Conservation (phyloP, 2,113 vertebrate genomes). For the Aegithalos caudatus region DNA sequence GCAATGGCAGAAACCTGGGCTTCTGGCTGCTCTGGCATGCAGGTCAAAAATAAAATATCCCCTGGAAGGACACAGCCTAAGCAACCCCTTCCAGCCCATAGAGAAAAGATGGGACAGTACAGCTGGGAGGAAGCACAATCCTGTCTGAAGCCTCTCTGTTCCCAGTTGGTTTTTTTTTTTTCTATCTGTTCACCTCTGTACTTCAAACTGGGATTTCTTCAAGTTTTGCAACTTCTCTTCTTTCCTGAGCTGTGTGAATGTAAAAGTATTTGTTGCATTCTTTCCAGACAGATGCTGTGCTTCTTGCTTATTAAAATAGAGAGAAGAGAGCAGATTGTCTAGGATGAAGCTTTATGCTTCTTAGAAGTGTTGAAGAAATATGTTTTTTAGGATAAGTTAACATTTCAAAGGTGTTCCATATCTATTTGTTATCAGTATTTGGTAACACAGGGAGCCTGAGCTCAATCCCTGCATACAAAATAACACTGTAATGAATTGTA, state of each 20-base stretch:
- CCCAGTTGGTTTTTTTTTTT: background rate
- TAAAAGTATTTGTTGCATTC: background rate
- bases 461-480: background rate
- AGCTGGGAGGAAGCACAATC: background rate
- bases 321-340: background rate
- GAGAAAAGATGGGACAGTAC: background rate
- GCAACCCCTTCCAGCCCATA: background rate
- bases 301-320: slow-evolving; percentile 36
- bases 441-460: background rate
- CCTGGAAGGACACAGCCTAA: background rate
- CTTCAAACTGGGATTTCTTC: background rate
- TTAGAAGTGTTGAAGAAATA: background rate
- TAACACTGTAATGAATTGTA: background rate
- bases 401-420: slow-evolving; percentile 35
- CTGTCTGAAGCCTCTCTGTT: background rate
- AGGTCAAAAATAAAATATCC: background rate
- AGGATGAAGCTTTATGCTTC: background rate
- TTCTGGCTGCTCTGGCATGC: background rate
- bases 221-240: background rate
- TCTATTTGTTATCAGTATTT: slow-evolving; percentile 29
- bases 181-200: background rate
- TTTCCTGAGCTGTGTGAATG: background rate
- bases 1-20: background rate
- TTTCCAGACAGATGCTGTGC: background rate
- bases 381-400: background rate